Conservation (phyloP, 2,888 invertebrate genomes). For the Rhimphoctona megacephalus region DNA sequence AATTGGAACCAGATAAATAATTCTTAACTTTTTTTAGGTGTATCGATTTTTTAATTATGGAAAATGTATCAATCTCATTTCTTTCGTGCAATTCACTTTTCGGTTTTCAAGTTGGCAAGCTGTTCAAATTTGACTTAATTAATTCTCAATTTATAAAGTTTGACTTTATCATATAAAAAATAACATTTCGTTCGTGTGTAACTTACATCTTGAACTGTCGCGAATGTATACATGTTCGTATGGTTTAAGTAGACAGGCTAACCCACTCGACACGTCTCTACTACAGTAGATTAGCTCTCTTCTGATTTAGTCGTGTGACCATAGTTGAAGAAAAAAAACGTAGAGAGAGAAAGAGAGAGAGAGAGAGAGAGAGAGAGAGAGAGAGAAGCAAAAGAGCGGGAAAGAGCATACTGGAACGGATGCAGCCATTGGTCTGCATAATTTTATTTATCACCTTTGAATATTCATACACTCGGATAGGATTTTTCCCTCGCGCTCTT, state of each 20-base stretch:
- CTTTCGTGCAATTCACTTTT: background rate
- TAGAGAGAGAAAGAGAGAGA: background rate
- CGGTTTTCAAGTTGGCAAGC: background rate
- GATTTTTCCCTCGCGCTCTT: constrained; percentile 71
- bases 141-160: background rate
- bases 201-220: background rate
- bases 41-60: too few species aligned
- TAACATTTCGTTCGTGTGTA: constrained; percentile 2
- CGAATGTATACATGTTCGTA: background rate
- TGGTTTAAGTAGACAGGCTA: constrained; percentile 10
- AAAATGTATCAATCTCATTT: too few species aligned
- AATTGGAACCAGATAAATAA: background rate
- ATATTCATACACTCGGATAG: constrained; percentile 76
- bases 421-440: constrained; percentile 68
- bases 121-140: background rate
- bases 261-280: constrained; percentile 20
- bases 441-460: constrained; percentile 76
- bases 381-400: background rate
- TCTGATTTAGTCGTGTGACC: constrained; percentile 7
- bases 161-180: constrained; percentile 8
- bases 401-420: constrained; percentile 6
- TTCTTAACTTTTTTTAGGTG: background rate
- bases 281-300: constrained; percentile 5
- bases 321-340: background rate
- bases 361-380: background rate